A percentile compares a stretch with the other conserved stretches of the same genome.
Evolutionary conservation across 2,888 invertebrate species (phyloP).

Genomic region (Patella caerulea): DNA sequence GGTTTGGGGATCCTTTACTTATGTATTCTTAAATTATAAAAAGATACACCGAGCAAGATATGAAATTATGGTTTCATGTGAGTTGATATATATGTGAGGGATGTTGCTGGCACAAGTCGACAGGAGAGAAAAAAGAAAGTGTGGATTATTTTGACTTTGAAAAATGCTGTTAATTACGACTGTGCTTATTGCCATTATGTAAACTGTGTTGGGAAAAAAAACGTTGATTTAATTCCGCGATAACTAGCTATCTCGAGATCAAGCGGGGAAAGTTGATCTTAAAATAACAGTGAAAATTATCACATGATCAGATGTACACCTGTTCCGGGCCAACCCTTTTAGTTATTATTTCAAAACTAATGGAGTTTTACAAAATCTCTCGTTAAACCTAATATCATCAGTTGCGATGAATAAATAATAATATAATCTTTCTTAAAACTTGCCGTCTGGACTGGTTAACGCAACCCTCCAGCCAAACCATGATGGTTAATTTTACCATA

Average conservation of each 20-base stretch:
- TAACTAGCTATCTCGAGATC: background rate
- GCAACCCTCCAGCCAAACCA: no score
- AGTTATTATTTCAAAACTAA: no score
- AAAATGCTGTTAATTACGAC: background rate
- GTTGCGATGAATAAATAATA: no score
- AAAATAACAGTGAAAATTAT: background rate
- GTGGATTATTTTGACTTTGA: background rate
- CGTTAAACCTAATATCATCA: no score
- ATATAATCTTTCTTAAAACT: no score
- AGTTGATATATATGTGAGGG: background rate
- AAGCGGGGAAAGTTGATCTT: background rate
- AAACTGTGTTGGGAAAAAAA: background rate
- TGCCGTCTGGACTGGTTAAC: no score
- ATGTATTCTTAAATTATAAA: no score
- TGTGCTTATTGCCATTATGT: background rate
- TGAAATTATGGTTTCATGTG: no score
- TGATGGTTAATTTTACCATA: no score
- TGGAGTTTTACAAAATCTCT: no score
- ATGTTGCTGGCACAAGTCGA: constrained; percentile 3
- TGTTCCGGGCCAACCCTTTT: background rate
- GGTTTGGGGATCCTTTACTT: no score
- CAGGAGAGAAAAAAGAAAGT: background rate
- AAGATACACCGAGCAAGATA: no score
- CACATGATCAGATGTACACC: background rate
- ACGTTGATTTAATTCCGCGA: background rate